Evolutionary conservation across 1,140 invertebrate species (phyloP), one percentile per base, ranked within the genome.

Genomic region (Odontomachus brunneus): DNA sequence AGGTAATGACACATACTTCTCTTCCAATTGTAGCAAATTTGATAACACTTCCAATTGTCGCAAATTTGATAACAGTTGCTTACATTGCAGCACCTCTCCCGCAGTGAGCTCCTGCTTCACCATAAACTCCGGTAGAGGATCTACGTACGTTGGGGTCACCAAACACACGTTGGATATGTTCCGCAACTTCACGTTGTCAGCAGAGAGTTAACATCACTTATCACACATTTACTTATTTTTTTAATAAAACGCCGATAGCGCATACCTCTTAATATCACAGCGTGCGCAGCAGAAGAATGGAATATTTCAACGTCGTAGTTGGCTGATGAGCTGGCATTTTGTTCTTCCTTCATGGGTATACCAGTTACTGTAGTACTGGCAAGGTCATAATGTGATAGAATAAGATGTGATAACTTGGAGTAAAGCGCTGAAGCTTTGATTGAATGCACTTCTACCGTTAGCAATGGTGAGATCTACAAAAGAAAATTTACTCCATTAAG

Each of bases 321-420:
- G 0, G 98, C 98, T 65, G 98, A 99, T 0, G 98, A 99, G 93
- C 97, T 98, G 0, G 99, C 98, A 94, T 99, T 99, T 95, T 99
- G 98, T 94, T 99, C 99, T 94, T 99, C 99, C 95, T 99, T 99
- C 99, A 99, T 99, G 4, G 98, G 99, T 90, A 99, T 99, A 38
- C 98, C 98, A 29, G 98, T 99, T 0, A 99, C 98, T 0, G 98
- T 99, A 15, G 99, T 99, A 71, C 97, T 98, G 0, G 98, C 97
- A n/a, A 99, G 94, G 91, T 97, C 96, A 90, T 99, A 99, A 93
- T 99, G 98, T 9, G 96, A 95, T 76, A 97, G 92, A 74, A 97
- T 97, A 1, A 98, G 92, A 67, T 97, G 95, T 0, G 97, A 96
- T 12, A 98, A 92, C 89, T 97, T 96, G 75, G 92, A 92, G 84